Evolutionary conservation across 1,140 invertebrate species (phyloP), one percentile per base, ranked within the genome.

Genomic region (Caenorhabditis tropicalis): DNA sequence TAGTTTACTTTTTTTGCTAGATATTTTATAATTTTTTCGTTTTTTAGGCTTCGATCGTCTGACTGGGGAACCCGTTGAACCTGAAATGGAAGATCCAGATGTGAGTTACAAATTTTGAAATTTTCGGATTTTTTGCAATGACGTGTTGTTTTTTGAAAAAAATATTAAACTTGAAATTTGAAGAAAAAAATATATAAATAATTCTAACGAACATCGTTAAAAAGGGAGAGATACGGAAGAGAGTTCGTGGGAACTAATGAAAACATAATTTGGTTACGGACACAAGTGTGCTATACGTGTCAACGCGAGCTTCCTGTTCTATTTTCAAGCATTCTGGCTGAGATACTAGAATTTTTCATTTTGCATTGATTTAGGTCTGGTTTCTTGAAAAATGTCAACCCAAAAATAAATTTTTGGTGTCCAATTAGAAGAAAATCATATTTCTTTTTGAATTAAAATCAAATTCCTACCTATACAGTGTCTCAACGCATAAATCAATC

Each of bases 171-270:
- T 15, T n/a, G n/a, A 19, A 27, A 56, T 27, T 27, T 56, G 53
- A n/a, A 56, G 21, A 27, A 56, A 56, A 29, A 27, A 29, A 24
- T 15, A 56, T 27, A 56, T 56, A 24, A 56, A 56, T 56, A 56
- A 56, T 56, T 56, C 53, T 56, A 9, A 12, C 5, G 53, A 56
- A 24, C 43, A 19, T 29, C 27, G 3, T 33, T 3, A 36, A 31
- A 65, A 65, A 65, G 2, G 24, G 19, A 3, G 24, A 0, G 29
- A 36, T 21, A 33, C 7, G 31, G 58, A 36, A 36, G 16, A 65
- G n/a, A 65, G 58, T 65, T 74, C 36, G 21, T 43, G 65, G 43
- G 65, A 74, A 74, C 65, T 74, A 74, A 74, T 43, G 36, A 43
- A 74, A 74, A 43, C 36, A 74, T 74, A 74, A 43, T 74, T 43